Evolutionary conservation across 1,140 invertebrate genomes (phyloP).

Genomic region (Drosophila pseudoobscura): DNA sequence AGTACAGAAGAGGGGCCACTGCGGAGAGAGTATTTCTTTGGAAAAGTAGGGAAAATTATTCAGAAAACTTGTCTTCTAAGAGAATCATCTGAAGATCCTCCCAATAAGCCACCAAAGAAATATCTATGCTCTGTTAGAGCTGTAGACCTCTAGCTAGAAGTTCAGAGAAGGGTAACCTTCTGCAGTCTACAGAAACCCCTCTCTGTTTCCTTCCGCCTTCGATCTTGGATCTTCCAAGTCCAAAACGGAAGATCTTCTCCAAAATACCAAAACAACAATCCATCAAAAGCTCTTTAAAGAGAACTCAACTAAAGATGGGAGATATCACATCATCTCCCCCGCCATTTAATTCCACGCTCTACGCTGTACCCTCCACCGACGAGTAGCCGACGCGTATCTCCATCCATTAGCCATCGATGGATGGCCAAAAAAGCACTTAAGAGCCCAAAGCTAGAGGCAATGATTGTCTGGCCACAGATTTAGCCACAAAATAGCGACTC

Average conservation of each 20-base stretch:
- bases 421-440: conserved; percentile 51
- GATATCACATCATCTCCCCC: conserved; percentile 30
- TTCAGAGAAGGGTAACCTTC: no score
- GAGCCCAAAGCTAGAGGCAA: conserved; percentile 44
- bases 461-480: conserved; percentile 24
- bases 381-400: not conserved
- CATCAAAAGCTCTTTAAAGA: no score
- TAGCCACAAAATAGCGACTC: conserved; percentile 6
- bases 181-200: no score
- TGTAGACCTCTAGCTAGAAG: no score
- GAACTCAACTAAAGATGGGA: not conserved
- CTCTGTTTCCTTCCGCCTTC: no score
- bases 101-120: not conserved
- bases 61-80: not conserved
- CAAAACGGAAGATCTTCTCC: not conserved
- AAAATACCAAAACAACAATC: no score
- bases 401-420: conserved; percentile 42
- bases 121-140: not conserved
- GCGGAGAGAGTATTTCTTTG: no score
- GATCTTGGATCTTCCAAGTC: no score
- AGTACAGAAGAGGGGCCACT: no score
- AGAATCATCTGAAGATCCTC: not conserved
- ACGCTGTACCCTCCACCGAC: not conserved
- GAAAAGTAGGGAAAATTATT: no score
- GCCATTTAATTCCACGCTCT: conserved; percentile 5